Conservation (phyloP, 2,113 vertebrate species). For the Phalacrocorax brasilianus region DNA sequence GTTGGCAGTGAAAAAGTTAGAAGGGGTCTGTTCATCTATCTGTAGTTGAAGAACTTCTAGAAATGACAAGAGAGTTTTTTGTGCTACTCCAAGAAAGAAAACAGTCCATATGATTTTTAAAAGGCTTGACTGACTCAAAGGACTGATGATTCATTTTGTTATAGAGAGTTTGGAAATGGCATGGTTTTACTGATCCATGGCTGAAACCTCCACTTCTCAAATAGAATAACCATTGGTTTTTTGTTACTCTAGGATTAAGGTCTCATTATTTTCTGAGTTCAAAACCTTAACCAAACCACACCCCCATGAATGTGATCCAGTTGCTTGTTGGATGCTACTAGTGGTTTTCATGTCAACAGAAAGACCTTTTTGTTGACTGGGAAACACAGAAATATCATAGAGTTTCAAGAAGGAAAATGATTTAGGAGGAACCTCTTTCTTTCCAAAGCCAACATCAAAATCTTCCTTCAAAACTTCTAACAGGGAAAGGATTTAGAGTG, state of each 20-base stretch:
- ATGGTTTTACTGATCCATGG: neutral
- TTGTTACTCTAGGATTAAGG: neutral
- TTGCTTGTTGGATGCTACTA: neutral
- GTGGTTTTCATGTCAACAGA: neutral
- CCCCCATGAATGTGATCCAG: neutral
- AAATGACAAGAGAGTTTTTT: neutral
- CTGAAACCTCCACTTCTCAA: neutral
- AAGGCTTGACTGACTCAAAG: neutral
- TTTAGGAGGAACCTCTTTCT: neutral
- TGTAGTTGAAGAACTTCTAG: neutral
- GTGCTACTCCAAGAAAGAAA: neutral
- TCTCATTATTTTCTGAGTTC: neutral
- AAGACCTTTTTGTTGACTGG: neutral
- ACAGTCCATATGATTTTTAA: neutral
- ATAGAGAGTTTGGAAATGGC: neutral
- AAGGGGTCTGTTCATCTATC: neutral
- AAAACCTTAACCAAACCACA: neutral
- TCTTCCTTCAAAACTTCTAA: neutral
- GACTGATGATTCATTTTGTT: neutral
- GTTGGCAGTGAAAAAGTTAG: neutral
- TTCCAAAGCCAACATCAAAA: neutral
- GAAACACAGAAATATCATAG: neutral
- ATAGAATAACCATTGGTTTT: neutral
- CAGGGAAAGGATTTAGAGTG: neutral
- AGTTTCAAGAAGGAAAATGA: neutral